A percentile compares a stretch with the other conserved stretches of the same genome.
phyloP scores from a whole-genome alignment of 2,797 vertebrate genomes.

The Setipinna tenuifilis region DNA sequence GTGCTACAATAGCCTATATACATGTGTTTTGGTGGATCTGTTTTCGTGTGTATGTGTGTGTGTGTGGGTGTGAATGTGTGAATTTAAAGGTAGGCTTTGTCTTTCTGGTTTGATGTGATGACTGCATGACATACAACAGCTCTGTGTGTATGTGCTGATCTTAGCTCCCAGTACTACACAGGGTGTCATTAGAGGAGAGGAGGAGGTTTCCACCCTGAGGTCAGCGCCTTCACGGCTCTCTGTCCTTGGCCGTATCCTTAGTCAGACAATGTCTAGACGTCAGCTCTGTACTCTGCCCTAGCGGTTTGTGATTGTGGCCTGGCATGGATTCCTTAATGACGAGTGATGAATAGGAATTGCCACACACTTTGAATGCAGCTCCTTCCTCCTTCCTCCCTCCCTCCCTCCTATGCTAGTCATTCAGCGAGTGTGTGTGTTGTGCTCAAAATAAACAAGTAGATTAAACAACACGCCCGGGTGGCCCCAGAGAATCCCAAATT shows the following conservation, averaged over 20 bases:
- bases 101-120: no score
- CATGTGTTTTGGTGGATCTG: conserved; percentile 37
- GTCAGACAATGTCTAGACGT: background rate
- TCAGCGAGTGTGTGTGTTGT: background rate
- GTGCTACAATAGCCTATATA: conserved; percentile 47
- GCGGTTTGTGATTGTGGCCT: background rate
- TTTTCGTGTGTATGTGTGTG: background rate
- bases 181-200: no score
- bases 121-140: background rate
- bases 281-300: background rate
- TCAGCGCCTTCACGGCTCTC: background rate
- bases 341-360: background rate
- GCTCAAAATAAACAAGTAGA: conserved; percentile 24
- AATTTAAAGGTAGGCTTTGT: no score
- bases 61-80: conserved; percentile 5
- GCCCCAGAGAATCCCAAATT: conserved; percentile 31
- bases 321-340: background rate
- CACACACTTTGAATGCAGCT: background rate
- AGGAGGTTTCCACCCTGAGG: no score
- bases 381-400: background rate
- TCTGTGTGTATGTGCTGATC: conserved; percentile 18
- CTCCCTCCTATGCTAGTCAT: background rate
- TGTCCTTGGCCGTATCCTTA: background rate
- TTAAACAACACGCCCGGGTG: conserved; percentile 35
- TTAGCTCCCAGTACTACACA: background rate